Conservation (phyloP, 2,113 vertebrate genomes). For the Hemichromis elongatus region DNA sequence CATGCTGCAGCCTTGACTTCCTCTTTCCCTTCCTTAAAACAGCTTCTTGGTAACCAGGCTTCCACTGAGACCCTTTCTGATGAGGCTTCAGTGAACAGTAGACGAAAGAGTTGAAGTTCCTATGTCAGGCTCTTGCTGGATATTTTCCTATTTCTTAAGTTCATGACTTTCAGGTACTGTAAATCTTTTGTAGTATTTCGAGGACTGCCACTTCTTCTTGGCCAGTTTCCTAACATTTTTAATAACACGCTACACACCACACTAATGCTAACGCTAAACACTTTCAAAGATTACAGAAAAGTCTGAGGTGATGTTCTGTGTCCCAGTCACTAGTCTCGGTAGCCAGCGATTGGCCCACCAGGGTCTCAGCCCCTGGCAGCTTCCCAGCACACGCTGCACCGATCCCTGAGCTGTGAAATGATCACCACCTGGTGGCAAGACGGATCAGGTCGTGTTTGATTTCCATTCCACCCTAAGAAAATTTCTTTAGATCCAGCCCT, state of each 20-base stretch:
- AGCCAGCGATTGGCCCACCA: rapidly evolving
- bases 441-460: too few species aligned
- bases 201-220: not conserved
- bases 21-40: not conserved
- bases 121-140: not conserved
- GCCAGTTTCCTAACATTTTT: not conserved
- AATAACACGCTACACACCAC: not conserved
- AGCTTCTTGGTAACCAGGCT: not conserved
- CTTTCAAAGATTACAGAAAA: not conserved
- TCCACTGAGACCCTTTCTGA: not conserved
- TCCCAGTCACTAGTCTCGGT: not conserved
- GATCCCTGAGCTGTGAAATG: too few species aligned
- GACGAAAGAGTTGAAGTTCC: not conserved
- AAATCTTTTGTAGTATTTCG: not conserved
- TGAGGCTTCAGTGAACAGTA: not conserved
- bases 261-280: rapidly evolving
- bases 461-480: not conserved
- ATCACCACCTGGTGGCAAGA: too few species aligned
- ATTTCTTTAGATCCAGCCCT: not conserved
- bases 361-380: not conserved
- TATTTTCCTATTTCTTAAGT: not conserved
- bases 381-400: too few species aligned
- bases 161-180: not conserved
- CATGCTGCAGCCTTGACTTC: not conserved
- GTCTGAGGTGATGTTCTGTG: not conserved